Conservation (phyloP, 2,113 vertebrate species). For the Podocnemis expansa region DNA sequence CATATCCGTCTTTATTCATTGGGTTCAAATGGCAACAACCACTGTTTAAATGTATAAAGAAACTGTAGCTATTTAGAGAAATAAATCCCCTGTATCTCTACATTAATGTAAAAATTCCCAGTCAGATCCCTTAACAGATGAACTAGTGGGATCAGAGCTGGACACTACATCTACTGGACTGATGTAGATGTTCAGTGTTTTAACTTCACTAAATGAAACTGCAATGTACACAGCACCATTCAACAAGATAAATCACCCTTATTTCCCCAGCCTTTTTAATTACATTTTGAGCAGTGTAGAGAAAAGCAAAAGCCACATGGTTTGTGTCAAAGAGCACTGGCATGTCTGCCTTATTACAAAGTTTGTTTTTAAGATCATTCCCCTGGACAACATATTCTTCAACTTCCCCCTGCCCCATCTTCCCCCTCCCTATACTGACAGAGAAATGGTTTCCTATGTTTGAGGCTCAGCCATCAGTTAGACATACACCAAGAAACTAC, state of each 20-base stretch:
- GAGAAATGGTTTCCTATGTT: not conserved
- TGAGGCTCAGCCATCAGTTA: not conserved
- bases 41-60: not conserved
- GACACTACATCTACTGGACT: not conserved
- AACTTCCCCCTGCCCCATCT: not conserved
- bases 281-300: not conserved
- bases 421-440: not conserved
- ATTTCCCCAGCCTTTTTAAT: not conserved
- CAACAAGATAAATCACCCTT: not conserved
- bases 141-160: not conserved
- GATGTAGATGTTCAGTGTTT: not conserved
- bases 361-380: not conserved
- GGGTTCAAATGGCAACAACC: not conserved
- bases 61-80: not conserved
- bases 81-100: not conserved
- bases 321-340: not conserved
- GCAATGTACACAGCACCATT: not conserved
- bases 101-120: not conserved
- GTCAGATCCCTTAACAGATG: not conserved
- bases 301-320: not conserved
- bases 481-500: not conserved
- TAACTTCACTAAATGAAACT: constrained; percentile 21
- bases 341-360: not conserved
- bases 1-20: not conserved
- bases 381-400: not conserved